These are phyloP conservation scores for Alosa alosa DNA, from an alignment of 2,113 vertebrate genomes.

Conservation along the genomic window DNA sequence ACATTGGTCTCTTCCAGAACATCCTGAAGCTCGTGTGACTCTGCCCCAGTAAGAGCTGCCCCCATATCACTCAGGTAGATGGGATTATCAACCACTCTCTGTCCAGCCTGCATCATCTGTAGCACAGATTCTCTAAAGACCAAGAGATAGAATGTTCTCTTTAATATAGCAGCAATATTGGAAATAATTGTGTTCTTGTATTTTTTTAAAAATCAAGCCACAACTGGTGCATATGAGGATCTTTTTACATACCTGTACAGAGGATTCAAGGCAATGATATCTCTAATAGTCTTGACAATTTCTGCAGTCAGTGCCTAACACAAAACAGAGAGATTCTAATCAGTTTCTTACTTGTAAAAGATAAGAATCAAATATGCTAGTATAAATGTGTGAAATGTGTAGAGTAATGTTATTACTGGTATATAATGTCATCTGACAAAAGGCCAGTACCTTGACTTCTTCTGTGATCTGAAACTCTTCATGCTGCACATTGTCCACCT, in stretches of 20 bases:
- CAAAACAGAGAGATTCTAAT: neutral
- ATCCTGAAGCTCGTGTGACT: conserved; percentile 92
- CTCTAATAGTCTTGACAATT: conserved; percentile 97
- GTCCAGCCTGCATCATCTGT: conserved; percentile 99
- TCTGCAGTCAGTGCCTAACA: conserved; percentile 91
- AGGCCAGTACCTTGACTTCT: conserved; percentile 87
- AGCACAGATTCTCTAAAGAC: conserved; percentile 91
- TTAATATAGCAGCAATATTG: neutral
- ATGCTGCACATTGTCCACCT: conserved; percentile 91
- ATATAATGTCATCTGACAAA: neutral
- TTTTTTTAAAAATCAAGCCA: neutral
- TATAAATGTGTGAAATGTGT: neutral
- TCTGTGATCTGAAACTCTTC: conserved; percentile 95
- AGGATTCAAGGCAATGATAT: conserved; percentile 96
- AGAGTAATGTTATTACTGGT: neutral
- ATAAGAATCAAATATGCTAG: neutral
- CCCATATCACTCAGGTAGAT: conserved; percentile 99
- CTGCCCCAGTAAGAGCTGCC: conserved; percentile 90
- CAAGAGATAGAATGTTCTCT: neutral
- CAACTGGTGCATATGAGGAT: neutral
- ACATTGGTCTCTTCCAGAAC: conserved; percentile 93
- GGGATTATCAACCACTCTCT: conserved; percentile 95
- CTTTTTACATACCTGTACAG: conserved; percentile 81
- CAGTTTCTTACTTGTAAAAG: neutral
- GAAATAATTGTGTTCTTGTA: neutral